phyloP scores from a whole-genome alignment of 2,888 invertebrate species.

The Caenorhabditis japonica region DNA sequence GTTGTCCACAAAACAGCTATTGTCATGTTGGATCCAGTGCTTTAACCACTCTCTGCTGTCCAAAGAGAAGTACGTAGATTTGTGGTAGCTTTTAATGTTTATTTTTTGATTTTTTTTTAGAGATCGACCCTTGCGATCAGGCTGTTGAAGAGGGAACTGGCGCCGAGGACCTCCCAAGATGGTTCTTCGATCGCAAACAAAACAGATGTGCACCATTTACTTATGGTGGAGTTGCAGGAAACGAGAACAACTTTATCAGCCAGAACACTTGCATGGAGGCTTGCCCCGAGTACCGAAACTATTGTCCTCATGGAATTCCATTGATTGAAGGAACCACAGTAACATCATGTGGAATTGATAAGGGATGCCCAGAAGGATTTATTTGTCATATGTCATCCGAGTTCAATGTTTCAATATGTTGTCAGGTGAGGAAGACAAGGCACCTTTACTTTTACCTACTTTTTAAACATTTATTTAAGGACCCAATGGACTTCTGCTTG shows the following conservation, averaged over 20 bases:
- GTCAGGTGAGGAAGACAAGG: conserved; percentile 59
- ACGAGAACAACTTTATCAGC: conserved; percentile 75
- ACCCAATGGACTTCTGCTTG: conserved; percentile 74
- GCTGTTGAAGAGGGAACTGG: conserved; percentile 68
- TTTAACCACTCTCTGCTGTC: conserved; percentile 72
- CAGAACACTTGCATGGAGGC: conserved; percentile 64
- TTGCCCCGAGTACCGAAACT: conserved; percentile 69
- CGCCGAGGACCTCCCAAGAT: conserved; percentile 68
- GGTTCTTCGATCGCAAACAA: conserved; percentile 70
- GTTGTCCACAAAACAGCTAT: conserved; percentile 61
- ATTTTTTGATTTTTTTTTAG: conserved; percentile 45
- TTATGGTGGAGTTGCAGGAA: conserved; percentile 72
- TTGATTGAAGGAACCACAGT: conserved; percentile 64
- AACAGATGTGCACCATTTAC: conserved; percentile 71
- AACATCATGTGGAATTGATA: conserved; percentile 71
- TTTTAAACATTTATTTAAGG: conserved; percentile 53
- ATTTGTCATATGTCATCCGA: conserved; percentile 75
- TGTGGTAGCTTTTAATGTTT: neutral
- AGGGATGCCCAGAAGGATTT: conserved; percentile 72
- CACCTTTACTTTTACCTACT: neutral
- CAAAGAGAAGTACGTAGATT: conserved; percentile 60
- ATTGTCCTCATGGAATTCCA: conserved; percentile 76
- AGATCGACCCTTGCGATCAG: conserved; percentile 66
- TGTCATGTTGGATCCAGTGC: conserved; percentile 73
- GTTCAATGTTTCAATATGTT: conserved; percentile 72